Base-by-base conservation (phyloP, 2,888 invertebrate species). In the Exocentrus adspersus region DNA sequence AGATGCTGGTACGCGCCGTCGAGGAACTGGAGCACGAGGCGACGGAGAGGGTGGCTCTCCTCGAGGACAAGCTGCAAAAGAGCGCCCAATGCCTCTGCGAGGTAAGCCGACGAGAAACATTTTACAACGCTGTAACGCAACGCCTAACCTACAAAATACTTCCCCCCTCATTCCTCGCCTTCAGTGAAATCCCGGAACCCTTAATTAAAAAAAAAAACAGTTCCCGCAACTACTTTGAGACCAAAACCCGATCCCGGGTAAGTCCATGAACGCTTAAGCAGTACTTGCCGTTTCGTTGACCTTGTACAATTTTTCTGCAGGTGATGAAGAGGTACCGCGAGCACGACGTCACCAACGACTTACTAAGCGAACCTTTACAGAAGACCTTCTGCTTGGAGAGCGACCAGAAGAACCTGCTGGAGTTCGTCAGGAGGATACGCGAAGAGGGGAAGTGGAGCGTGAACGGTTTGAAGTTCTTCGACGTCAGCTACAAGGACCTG, bases 11-110 rank as follows among this genome's bases (percentile, higher is more conserved):
- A 53, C 85, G 85, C 59, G 87, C 88, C 1, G 88, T 92, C 1
- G 87, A 89, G 76, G 89, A 90, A 73, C 78, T 92, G 72, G 91
- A 92, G 80, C 78, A 82, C 19, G 90, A 90, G 72, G 88, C 90
- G 50, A 86, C 87, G 16, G 81, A 84, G 52, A 84, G 87, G 70
- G 86, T 90, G 17, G 80, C 84, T 66, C 75, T 85, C 62, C 77
- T 89, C 37, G 86, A 87, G 75, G 84, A 85, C 46, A 86, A 86
- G 74, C 78, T 88, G 56, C 80, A 81, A 43, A 82, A 83, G 56
- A 80, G 76, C 68, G 79, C 79, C 0, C 75, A 79, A 62, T 84
- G 84, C 10, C 83, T 86, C 9, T 77, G 75, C 54, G 80, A 81
- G 79, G 82, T 81, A 75, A 75, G 72, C n/a, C n/a, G n/a, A n/a